Evolutionary conservation across 2,888 invertebrate genomes (phyloP).

Genomic region (Noctua comes): DNA sequence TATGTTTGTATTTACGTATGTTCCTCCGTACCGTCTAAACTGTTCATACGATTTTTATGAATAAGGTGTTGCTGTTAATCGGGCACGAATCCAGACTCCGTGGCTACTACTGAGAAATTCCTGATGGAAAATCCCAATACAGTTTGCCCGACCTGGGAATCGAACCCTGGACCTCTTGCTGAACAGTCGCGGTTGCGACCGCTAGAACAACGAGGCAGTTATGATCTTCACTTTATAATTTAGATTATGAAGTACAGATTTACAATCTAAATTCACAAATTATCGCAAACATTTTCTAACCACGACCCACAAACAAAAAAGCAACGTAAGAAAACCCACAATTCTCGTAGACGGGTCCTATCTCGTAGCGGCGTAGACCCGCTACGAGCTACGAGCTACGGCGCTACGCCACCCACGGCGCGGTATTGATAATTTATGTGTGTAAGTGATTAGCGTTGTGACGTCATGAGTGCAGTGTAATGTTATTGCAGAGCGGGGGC

Average conservation of each 20-base stretch:
- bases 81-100: no score
- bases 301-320: slow-evolving; percentile 7
- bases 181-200: no score
- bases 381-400: slow-evolving; percentile 68
- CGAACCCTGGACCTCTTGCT: no score
- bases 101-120: no score
- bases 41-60: no score
- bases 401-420: slow-evolving; percentile 59
- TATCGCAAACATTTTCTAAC: background rate
- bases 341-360: slow-evolving; percentile 64
- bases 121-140: no score
- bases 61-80: no score
- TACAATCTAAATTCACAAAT: background rate
- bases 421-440: slow-evolving; percentile 69
- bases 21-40: no score
- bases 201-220: no score
- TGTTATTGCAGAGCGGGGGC: slow-evolving; percentile 59
- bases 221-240: no score
- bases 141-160: no score
- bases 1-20: no score
- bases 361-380: slow-evolving; percentile 59
- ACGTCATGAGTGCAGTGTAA: slow-evolving; percentile 73
- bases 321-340: slow-evolving; percentile 38
- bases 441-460: slow-evolving; percentile 77
- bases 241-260: background rate